These are phyloP conservation scores for Folsomia candida DNA, from an alignment of 2,888 invertebrate species.

Conservation along the genomic window DNA sequence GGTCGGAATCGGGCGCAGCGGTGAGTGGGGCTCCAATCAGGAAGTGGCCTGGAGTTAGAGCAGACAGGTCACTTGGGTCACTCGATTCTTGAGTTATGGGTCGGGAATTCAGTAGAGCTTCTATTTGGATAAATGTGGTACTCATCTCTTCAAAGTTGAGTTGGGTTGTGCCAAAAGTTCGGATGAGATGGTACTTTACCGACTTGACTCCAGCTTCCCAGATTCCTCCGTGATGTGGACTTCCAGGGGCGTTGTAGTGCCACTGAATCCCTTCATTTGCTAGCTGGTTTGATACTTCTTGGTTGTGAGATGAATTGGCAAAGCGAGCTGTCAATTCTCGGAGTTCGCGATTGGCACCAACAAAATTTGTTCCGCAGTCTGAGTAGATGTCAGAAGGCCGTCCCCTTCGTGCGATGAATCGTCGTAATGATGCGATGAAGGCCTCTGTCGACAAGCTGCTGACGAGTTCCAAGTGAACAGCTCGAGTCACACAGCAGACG, in stretches of 20 bases:
- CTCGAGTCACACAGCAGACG: slow-evolving; percentile 19
- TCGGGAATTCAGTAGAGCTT: slow-evolving; percentile 52
- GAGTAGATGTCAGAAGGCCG: too few relatives aligned
- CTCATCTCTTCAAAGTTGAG: slow-evolving; percentile 52
- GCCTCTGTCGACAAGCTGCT: slow-evolving; percentile 51
- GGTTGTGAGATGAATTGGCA: too few relatives aligned
- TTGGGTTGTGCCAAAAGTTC: slow-evolving; percentile 47
- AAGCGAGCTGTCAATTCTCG: too few relatives aligned
- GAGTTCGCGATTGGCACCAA: too few relatives aligned
- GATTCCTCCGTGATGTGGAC: slow-evolving; percentile 53
- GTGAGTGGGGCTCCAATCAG: slow-evolving; percentile 11
- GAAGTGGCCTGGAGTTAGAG: too few relatives aligned
- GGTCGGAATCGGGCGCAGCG: slow-evolving; percentile 12
- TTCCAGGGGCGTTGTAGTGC: slow-evolving; percentile 53
- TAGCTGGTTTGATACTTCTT: slow-evolving; percentile 2
- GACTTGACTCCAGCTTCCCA: too few relatives aligned
- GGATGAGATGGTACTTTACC: slow-evolving; percentile 52
- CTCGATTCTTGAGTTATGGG: slow-evolving; percentile 48
- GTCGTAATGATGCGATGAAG: slow-evolving; percentile 51
- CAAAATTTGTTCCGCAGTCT: too few relatives aligned
- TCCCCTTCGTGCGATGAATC: too few relatives aligned
- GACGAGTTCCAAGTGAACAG: slow-evolving; percentile 51
- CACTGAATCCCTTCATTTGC: slow-evolving; percentile 48
- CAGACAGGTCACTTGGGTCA: slow-evolving; percentile 48
- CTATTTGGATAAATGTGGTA: slow-evolving; percentile 52